These are phyloP conservation scores for Melanchra persicariae DNA, from an alignment of 2,888 invertebrate species.

Conservation along the genomic window DNA sequence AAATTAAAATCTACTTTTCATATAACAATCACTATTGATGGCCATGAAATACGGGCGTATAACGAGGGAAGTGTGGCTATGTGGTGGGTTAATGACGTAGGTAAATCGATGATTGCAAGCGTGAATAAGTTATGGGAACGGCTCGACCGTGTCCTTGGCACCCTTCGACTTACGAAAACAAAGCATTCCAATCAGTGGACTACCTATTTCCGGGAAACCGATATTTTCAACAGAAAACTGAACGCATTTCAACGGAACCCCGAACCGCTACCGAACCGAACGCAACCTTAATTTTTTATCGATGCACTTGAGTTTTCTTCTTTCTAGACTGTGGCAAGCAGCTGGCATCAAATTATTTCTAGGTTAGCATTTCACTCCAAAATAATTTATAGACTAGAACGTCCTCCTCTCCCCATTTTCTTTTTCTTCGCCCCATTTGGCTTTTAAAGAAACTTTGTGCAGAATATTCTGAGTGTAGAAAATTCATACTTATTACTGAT, in stretches of 20 bases:
- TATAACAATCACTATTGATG: not conserved
- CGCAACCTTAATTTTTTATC: constrained; percentile 12
- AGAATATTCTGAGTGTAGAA: constrained; percentile 3
- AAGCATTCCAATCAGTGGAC: constrained; percentile 4
- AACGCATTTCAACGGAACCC: not conserved
- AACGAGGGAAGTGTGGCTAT: not conserved
- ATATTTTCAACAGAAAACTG: not conserved
- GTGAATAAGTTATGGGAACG: constrained; percentile 23
- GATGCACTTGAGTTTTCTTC: not conserved
- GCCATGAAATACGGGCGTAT: constrained; percentile 9
- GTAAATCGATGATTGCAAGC: constrained; percentile 44
- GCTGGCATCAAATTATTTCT: constrained; percentile 17
- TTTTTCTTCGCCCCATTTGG: not conserved
- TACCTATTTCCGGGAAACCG: not conserved
- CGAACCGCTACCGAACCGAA: no score
- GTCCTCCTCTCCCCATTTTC: not conserved
- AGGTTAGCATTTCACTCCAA: constrained; percentile 12
- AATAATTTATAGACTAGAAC: not conserved
- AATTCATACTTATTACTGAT: not conserved
- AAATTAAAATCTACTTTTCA: constrained; percentile 19
- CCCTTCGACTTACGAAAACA: constrained; percentile 14
- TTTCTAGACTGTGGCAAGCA: not conserved
- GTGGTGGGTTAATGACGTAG: not conserved
- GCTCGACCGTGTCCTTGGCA: constrained; percentile 28
- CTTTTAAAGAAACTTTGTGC: not conserved